Evolutionary conservation across 2,888 invertebrate species (phyloP), one percentile per base, ranked within the genome.

Genomic region (Pinctada fucata): DNA sequence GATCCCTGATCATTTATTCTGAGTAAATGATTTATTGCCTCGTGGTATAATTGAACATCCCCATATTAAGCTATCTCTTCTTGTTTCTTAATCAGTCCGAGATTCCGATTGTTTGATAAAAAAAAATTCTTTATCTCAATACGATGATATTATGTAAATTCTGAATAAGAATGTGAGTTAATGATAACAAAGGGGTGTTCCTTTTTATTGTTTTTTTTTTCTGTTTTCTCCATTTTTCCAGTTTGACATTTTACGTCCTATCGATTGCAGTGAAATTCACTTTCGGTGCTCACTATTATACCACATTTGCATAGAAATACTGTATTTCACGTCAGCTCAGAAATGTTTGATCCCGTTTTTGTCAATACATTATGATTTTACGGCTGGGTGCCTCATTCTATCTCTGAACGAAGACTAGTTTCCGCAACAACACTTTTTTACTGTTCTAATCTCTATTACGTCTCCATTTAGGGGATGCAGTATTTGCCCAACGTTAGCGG

Each of bases 291-390:
- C 58, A 58, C 6, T 58, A 58, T 58, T 13, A 58, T 58, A 58
- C 58, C 6, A 10, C 58, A 58, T 58, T 58, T 58, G 13, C 58
- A 58, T 58, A 58, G 13, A 10, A 6, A 58, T 58, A 13, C 58
- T 58, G 58, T 13, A 10, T 58, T 58, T 58, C 13, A 58, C 13
- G 6, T 13, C 13, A 13, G 58, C 58, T 58, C 58, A 10, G 58
- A 10, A 58, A 58, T 10, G 13, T 58, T 6, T 58, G 58, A 58
- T 58, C 58, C 58, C 13, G 58, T 58, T 58, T 58, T 10, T 58
- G 58, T 58, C 58, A 58, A 58, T 58, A 58, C 58, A 58, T 10
- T 58, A 58, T 58, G 58, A 58, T 58, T 58, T 58, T 58, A 58
- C 58, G 13, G 58, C 58, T 10, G 58, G 13, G 13, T 58, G 58